A percentile compares a stretch with the other conserved stretches of the same genome.
Conservation (phyloP, 2,797 vertebrate genomes). For the Sebastes trivittatus region DNA sequence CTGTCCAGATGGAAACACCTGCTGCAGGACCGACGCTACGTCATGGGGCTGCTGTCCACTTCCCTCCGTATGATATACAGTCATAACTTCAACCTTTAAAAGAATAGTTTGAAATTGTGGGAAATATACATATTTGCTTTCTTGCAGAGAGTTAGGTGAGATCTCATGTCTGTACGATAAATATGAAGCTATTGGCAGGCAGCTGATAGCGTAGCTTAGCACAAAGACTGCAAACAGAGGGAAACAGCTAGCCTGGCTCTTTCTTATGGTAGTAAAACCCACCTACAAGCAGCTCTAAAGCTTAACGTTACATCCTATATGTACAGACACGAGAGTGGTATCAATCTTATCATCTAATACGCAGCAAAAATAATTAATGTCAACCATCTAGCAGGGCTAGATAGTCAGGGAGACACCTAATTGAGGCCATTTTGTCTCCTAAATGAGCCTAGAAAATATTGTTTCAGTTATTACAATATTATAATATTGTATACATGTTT, state of each 20-base stretch:
- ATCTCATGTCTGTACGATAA: background rate
- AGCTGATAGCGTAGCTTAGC: background rate
- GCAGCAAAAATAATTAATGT: background rate
- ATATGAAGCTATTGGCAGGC: background rate
- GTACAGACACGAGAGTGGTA: background rate
- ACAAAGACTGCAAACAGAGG: background rate
- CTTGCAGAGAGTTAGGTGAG: background rate
- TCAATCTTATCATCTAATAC: background rate
- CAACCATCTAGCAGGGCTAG: background rate
- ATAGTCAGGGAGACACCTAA: background rate
- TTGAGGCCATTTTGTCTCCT: no score
- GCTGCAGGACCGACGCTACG: slow-evolving; percentile 75
- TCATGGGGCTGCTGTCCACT: slow-evolving; percentile 88
- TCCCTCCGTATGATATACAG: slow-evolving; percentile 44
- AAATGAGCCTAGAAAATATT: no score
- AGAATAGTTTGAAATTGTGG: background rate
- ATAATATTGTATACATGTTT: no score
- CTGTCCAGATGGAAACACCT: slow-evolving; percentile 78
- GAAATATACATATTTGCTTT: background rate
- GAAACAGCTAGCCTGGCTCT: background rate
- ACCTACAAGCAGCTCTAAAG: background rate
- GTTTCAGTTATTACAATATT: no score
- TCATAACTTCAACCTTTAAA: background rate
- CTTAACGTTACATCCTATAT: background rate
- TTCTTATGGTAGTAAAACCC: background rate